Conservation (phyloP, 2,113 vertebrate genomes). For the Addax nasomaculatus region DNA sequence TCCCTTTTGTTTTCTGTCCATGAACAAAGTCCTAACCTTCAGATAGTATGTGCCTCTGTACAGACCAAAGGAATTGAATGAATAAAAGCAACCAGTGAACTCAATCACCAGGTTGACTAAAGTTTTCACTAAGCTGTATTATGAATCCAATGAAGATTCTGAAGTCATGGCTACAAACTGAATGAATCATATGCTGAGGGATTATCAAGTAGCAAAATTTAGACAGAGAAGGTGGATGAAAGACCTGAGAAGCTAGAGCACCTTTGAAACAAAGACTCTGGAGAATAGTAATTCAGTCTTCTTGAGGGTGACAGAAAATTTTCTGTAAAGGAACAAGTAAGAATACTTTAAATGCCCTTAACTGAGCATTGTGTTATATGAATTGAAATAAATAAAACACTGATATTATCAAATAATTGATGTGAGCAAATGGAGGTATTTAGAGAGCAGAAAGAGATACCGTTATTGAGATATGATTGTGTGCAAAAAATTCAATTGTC, state of each 20-base stretch:
- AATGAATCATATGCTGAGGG: neutral
- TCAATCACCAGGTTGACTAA: neutral
- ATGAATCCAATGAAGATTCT: neutral
- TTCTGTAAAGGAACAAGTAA: neutral
- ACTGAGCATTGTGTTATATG: neutral
- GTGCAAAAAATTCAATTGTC: neutral
- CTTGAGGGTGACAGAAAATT: neutral
- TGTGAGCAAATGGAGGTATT: neutral
- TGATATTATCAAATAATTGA: neutral
- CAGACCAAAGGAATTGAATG: neutral
- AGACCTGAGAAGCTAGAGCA: neutral
- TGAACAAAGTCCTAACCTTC: neutral
- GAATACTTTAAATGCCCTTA: neutral
- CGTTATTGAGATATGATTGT: neutral
- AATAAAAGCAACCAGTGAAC: neutral
- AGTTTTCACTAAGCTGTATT: neutral
- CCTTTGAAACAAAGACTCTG: constrained; percentile 11
- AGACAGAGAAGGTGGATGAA: neutral
- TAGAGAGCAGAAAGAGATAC: neutral
- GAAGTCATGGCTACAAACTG: neutral
- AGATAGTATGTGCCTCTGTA: neutral
- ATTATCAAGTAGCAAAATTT: neutral
- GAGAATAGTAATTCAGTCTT: neutral
- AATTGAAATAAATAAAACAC: constrained; percentile 4
- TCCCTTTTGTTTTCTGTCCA: neutral